Conservation (phyloP, 2,113 vertebrate genomes). For the Hippoglossus stenolepis region DNA sequence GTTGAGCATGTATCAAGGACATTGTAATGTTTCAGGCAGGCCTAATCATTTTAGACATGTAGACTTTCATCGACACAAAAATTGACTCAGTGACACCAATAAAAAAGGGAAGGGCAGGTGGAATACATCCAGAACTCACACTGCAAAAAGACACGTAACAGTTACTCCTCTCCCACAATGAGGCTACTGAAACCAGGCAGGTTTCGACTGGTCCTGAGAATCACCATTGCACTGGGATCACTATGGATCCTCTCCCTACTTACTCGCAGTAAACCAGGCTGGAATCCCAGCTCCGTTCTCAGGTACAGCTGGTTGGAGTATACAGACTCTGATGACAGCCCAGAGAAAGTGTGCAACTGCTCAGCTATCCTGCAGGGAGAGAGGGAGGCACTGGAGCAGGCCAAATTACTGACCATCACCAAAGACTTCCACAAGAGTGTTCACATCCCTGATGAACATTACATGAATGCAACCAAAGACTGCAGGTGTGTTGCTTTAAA, state of each 20-base stretch:
- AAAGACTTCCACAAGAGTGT: constrained; percentile 76
- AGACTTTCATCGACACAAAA: too few species aligned
- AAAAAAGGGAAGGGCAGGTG: too few species aligned
- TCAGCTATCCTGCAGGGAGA: constrained; percentile 85
- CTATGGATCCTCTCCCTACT: constrained; percentile 24
- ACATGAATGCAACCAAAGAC: constrained; percentile 84
- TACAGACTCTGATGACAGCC: constrained; percentile 62
- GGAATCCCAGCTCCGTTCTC: background rate
- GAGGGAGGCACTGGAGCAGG: constrained; percentile 80
- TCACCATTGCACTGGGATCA: constrained; percentile 16
- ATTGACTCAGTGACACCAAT: too few species aligned
- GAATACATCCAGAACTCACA: background rate
- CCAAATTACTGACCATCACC: constrained; percentile 81
- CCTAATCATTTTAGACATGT: too few species aligned
- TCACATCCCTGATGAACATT: constrained; percentile 80
- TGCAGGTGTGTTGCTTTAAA: constrained; percentile 70
- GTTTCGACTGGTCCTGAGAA: background rate
- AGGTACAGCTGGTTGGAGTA: constrained; percentile 74
- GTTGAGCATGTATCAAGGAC: too few species aligned
- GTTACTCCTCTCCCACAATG: constrained; percentile 12
- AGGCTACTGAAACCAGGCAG: rapidly evolving
- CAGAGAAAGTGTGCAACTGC: constrained; percentile 82
- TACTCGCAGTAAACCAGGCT: background rate
- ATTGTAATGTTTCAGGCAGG: too few species aligned
- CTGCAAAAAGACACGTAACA: background rate